phyloP scores from a whole-genome alignment of 1,140 invertebrate species.

The Trinorchestia longiramus region DNA sequence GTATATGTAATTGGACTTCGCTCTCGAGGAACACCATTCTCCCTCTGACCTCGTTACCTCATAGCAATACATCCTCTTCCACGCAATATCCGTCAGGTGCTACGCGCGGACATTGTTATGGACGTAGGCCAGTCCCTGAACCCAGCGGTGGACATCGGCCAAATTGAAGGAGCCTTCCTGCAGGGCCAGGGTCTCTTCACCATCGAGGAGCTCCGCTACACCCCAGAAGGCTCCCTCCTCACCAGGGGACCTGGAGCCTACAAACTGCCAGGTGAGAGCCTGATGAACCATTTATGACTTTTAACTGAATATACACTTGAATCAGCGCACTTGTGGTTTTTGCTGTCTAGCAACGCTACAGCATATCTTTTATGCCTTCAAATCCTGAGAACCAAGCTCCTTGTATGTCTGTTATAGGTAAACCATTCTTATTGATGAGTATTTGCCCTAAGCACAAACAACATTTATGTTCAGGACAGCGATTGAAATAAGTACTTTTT shows the following conservation, averaged over 20 bases:
- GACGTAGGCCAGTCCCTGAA: constrained; percentile 93
- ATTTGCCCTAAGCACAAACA: no score
- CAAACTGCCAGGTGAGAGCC: constrained; percentile 85
- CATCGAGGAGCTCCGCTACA: constrained; percentile 89
- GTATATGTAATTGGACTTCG: no score
- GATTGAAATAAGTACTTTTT: no score
- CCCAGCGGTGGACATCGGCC: constrained; percentile 95
- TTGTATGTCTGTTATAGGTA: no score
- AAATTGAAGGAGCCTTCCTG: constrained; percentile 93
- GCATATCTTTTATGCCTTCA: no score
- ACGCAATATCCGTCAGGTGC: constrained; percentile 73
- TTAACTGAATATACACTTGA: constrained; percentile 1
- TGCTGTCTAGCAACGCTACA: no score
- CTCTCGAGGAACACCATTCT: no score
- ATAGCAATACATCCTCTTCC: background rate
- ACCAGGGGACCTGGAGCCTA: constrained; percentile 92
- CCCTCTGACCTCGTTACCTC: no score
- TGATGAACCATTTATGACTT: background rate
- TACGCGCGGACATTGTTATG: constrained; percentile 94
- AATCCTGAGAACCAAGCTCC: no score
- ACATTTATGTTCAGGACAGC: no score
- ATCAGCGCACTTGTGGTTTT: no score
- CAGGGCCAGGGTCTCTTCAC: constrained; percentile 94
- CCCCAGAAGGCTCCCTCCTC: constrained; percentile 83
- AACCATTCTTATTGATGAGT: no score